Evolutionary conservation across 2,113 vertebrate genomes (phyloP), one percentile per base, ranked within the genome.

Genomic region (Notothenia coriiceps): DNA sequence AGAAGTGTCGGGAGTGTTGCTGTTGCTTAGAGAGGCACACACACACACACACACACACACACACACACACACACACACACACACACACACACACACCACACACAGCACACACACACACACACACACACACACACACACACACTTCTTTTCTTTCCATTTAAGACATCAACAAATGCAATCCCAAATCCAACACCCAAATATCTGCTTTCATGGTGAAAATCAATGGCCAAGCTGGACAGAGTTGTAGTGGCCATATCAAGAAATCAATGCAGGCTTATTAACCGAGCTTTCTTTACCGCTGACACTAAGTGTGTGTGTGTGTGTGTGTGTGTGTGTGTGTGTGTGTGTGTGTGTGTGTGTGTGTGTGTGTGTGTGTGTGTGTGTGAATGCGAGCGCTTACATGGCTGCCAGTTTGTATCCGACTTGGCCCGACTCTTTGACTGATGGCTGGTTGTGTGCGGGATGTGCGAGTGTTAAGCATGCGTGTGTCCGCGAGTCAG

Each of bases 261-360:
- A 88, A 93, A 92, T 93, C 91, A 90, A 91, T 93, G 85, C 68
- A 57, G 79, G 79, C 88, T 88, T 89, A 92, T 93, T 94, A 92
- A 86, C 75, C 71, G 73, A 80, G 71, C 82, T 87, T 91, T 79
- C 83, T 88, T 80, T 82, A 57, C 79, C 51, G 9, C 76, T 82
- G 77, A 85, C 73, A 81, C 79, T 65, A 81, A 85, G 3, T 85
- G 80, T 81, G 44, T 56, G 67, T 76, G 75, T 33, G 65, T 46
- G 55, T 55, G 12, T 40, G 17, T 47, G 18, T 20, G 51, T 43
- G 29, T 4, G 29, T 29, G 29, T 29, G 29, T 4, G 29, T 29
- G 29, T 29, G 29, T 29, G 29, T 4, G 29, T 29, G 29, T 4
- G 29, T 29, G 29, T 2, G 25, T 25, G 25, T 2, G 25, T 25